Conservation (phyloP, 2,113 vertebrate species). For the Amphilophus citrinellus region DNA sequence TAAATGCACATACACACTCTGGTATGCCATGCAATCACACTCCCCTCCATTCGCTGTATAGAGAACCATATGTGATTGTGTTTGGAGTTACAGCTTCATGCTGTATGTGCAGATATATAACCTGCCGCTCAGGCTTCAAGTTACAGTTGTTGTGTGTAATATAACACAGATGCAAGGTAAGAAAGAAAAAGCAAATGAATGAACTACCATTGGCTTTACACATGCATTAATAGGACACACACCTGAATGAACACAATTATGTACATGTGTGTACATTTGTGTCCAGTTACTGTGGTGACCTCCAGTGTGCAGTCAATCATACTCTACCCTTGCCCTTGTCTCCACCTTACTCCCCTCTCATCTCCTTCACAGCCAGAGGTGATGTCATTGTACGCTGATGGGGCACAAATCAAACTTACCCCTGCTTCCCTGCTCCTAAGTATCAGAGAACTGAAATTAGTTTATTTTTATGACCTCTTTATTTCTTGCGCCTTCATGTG, state of each 20-base stretch:
- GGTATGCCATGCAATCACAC: slow-evolving; percentile 36
- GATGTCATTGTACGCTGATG: slow-evolving; percentile 73
- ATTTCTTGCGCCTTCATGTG: slow-evolving; percentile 64
- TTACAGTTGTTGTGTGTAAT: slow-evolving; percentile 36
- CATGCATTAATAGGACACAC: slow-evolving; percentile 28
- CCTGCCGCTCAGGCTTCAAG: slow-evolving; percentile 34
- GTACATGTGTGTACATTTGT: slow-evolving; percentile 52
- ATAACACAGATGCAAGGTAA: slow-evolving; percentile 53
- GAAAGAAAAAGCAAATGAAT: slow-evolving; percentile 31
- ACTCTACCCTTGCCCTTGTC: slow-evolving; percentile 31
- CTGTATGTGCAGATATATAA: slow-evolving; percentile 34
- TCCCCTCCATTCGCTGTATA: slow-evolving; percentile 33
- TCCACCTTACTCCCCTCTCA: slow-evolving; percentile 54
- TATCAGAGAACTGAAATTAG: slow-evolving; percentile 71
- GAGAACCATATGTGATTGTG: slow-evolving; percentile 50
- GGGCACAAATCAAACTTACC: slow-evolving; percentile 78
- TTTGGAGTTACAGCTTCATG: slow-evolving; percentile 15
- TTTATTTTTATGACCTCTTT: slow-evolving; percentile 80
- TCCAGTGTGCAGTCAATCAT: slow-evolving; percentile 64
- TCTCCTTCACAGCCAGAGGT: slow-evolving; percentile 65
- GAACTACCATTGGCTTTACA: slow-evolving; percentile 43
- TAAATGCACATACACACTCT: slow-evolving; percentile 27
- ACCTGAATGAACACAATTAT: slow-evolving; percentile 6
- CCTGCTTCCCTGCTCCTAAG: slow-evolving; percentile 41
- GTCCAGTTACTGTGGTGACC: slow-evolving; percentile 61